Evolutionary conservation across 2,797 vertebrate genomes (phyloP).

Genomic region (Diplodus sargus): DNA sequence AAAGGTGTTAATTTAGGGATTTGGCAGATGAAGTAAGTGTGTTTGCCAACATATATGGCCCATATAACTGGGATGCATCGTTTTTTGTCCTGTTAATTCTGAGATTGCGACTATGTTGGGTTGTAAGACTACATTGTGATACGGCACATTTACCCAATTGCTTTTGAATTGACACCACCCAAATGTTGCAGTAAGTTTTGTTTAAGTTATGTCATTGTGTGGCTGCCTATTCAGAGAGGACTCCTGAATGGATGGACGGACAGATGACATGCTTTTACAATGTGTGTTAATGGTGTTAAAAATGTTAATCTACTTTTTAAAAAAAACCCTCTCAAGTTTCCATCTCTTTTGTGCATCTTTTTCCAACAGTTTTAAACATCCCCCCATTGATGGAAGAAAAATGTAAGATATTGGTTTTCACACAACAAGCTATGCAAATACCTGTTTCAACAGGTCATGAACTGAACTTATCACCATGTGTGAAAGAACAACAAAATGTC

Average conservation of each 20-base stretch:
- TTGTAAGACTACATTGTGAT: slow-evolving; percentile 33
- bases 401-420: background rate
- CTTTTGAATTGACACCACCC: slow-evolving; percentile 19
- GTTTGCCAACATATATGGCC: slow-evolving; percentile 76
- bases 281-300: background rate
- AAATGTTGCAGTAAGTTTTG: background rate
- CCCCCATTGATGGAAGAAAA: background rate
- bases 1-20: slow-evolving; percentile 92
- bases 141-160: background rate
- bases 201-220: slow-evolving; percentile 17
- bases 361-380: background rate
- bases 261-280: background rate
- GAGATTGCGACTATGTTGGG: slow-evolving; percentile 25
- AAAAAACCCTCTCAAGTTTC: too few relatives aligned
- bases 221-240: background rate
- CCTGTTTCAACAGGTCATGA: slow-evolving; percentile 52
- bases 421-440: slow-evolving; percentile 35
- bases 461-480: slow-evolving; percentile 23
- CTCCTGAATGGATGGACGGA: background rate
- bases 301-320: too few relatives aligned
- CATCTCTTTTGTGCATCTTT: too few relatives aligned
- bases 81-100: slow-evolving; percentile 60
- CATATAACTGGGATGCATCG: slow-evolving; percentile 58
- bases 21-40: slow-evolving; percentile 81
- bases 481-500: slow-evolving; percentile 18